These are phyloP conservation scores for Sylvietta virens DNA, from an alignment of 2,113 vertebrate species.

Conservation along the genomic window DNA sequence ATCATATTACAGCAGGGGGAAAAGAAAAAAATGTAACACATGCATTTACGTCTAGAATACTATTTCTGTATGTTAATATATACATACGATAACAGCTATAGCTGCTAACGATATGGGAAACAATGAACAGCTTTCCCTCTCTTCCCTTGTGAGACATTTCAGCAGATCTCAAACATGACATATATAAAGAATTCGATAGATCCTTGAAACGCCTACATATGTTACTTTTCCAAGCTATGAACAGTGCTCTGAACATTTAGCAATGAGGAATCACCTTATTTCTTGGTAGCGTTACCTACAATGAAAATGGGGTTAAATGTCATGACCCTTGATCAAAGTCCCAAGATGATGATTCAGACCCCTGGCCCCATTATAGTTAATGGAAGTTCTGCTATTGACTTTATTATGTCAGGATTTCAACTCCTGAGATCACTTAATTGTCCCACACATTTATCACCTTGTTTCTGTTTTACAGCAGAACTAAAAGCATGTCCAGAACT, in stretches of 20 bases:
- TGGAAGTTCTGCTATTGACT: neutral
- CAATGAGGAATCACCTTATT: neutral
- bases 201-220: neutral
- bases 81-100: neutral
- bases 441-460: neutral
- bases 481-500: neutral
- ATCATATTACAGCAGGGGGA: neutral
- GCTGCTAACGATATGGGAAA: neutral
- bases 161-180: neutral
- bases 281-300: neutral
- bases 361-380: neutral
- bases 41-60: neutral
- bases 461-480: neutral
- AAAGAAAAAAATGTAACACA: neutral
- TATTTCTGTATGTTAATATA: neutral
- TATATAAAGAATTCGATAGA: neutral
- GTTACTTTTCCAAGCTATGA: neutral
- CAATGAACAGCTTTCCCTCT: neutral
- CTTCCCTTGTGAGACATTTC: neutral
- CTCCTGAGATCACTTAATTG: neutral
- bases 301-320: neutral
- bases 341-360: neutral
- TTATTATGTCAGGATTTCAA: conserved; percentile 4
- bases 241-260: neutral
- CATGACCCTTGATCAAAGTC: neutral